Percentiles rank a stretch among this genome's conserved stretches.
These are phyloP conservation scores for Heliornis fulica DNA, from an alignment of 2,113 vertebrate species.

Conservation along the genomic window DNA sequence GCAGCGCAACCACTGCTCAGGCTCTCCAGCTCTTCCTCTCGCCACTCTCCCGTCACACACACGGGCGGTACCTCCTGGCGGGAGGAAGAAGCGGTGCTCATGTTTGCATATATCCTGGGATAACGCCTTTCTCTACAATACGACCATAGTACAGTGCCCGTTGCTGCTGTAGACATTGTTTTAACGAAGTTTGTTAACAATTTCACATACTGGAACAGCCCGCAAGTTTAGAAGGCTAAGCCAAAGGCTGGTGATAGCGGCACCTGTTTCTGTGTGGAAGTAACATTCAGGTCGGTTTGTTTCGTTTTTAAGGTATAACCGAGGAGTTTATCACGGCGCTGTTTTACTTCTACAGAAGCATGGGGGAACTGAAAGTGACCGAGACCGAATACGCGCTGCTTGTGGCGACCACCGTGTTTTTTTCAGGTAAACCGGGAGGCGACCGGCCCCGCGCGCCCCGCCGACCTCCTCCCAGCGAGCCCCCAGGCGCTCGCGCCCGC, in stretches of 20 bases:
- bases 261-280: background rate
- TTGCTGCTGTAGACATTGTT: background rate
- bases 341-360: slow-evolving; percentile 92
- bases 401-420: slow-evolving; percentile 86
- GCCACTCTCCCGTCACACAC: accelerated
- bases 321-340: slow-evolving; percentile 86
- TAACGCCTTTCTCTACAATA: background rate
- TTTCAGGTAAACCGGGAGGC: slow-evolving; percentile 79
- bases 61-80: accelerated
- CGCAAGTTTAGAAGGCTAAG: background rate
- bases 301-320: slow-evolving; percentile 72
- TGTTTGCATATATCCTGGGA: accelerated
- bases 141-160: background rate
- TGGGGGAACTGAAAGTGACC: slow-evolving; percentile 83
- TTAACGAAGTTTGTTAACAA: background rate
- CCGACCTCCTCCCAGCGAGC: background rate
- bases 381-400: slow-evolving; percentile 90
- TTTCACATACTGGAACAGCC: background rate
- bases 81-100: background rate
- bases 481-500: background rate
- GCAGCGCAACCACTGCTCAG: accelerated
- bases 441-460: background rate
- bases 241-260: too few relatives aligned
- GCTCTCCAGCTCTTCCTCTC: background rate
- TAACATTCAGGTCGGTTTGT: background rate